Base-by-base conservation (phyloP, 2,113 vertebrate species). In the Setophaga petechia region DNA sequence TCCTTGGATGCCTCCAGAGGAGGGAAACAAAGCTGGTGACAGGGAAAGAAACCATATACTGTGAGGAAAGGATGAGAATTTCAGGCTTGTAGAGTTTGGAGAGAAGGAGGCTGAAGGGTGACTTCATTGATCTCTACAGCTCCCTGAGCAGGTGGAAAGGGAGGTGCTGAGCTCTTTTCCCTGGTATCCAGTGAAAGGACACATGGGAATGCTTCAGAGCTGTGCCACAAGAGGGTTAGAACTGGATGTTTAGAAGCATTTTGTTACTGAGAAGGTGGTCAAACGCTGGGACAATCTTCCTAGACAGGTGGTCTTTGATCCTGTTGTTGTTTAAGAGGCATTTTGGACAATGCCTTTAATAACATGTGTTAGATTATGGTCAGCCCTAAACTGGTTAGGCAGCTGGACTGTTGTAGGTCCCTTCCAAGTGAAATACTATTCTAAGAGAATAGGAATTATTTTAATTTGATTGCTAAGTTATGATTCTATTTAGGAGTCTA, bases 241-340 rank as follows among this genome's bases (percentile, higher is more conserved):
- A 20, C 39, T 37, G 39, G 27, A 37, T 22, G 11, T 59, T 43
- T 52, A 27, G 17, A 59, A 68, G 21, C 17, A 44, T 68, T 68
- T 67, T 13, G 10, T 44, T 35, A 21, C 25, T 76, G 16, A 43
- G 44, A 11, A n/a, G 44, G 28, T 58, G 25, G 25, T 31, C 14
- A 52, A 44, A 37, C 27, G 22, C n/a, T n/a, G 23, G 3, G 33
- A 20, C 23, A 33, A 3, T 15, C 12, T 57, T 65, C 49, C 49
- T 47, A 19, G n/a, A 30, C 41, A 33, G 41, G 41, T 47, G n/a
- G 8, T 52, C 0, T 0, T 25, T 72, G 2, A 62, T n/a, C 15
- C 35, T 30, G 24, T n/a, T 16, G 12, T 24, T 6, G 23, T 37
- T 65, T n/a, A 28, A 27, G 6, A 72, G 59, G 7, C 13, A 20